Conservation (phyloP, 2,888 invertebrate genomes). For the Meiosimyza platycephala region DNA sequence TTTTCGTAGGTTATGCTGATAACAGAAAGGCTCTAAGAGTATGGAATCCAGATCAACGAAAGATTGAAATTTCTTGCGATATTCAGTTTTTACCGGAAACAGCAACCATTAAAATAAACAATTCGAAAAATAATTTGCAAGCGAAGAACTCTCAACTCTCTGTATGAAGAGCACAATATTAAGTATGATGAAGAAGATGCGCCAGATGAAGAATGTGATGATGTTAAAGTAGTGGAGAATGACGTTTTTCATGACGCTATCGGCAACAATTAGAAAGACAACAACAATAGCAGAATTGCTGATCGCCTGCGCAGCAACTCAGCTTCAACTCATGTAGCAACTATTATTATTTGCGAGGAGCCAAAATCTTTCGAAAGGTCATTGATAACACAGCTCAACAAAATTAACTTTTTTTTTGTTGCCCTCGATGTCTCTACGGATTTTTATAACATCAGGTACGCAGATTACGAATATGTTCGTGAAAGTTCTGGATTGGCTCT, state of each 20-base stretch:
- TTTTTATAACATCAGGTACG: too few species aligned
- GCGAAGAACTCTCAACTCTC: neutral
- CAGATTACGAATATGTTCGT: too few species aligned
- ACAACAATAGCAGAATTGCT: neutral
- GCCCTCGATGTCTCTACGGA: too few species aligned
- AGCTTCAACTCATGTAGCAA: slow-evolving; percentile 12
- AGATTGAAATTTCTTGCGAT: slow-evolving; percentile 38
- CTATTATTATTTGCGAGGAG: slow-evolving; percentile 1
- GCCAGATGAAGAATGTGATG: slow-evolving; percentile 7
- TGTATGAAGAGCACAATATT: neutral
- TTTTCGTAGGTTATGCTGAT: slow-evolving; percentile 39
- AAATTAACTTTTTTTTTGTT: too few species aligned
- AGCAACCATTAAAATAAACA: neutral
- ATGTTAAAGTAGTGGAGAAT: slow-evolving; percentile 10
- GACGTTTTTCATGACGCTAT: slow-evolving; percentile 67
- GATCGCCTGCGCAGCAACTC: slow-evolving; percentile 29
- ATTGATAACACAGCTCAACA: too few species aligned
- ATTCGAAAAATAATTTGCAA: neutral
- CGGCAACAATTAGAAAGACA: neutral
- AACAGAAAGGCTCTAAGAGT: slow-evolving; percentile 38
- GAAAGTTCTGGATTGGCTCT: too few species aligned
- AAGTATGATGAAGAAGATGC: slow-evolving; percentile 11
- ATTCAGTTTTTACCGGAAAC: slow-evolving; percentile 23
- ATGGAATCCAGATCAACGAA: slow-evolving; percentile 35
- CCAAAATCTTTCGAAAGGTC: too few species aligned